Base-by-base conservation (phyloP, 2,888 invertebrate genomes). In the Diabrotica balteata region DNA sequence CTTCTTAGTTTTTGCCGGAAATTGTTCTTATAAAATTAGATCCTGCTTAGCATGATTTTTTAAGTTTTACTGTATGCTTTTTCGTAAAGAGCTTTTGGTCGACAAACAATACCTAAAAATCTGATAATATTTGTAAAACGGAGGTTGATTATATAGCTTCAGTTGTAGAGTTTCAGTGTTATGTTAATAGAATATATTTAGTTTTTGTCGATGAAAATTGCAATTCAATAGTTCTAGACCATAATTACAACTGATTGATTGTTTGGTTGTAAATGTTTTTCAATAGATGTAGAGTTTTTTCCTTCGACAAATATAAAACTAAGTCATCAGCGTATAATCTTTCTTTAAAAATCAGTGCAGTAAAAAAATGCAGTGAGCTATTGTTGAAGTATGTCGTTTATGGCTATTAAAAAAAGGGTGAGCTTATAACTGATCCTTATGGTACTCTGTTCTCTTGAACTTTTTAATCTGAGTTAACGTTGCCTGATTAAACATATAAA, bases 191-290 rank as follows among this genome's bases (percentile, higher is more conserved):
- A 9, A 46, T 46, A 46, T 9, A 46, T 9, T 46, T 46, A 46
- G 46, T 46, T 46, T 46, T 46, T 46, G 46, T 46, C 9, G 46
- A 9, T 8, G 46, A 46, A 9, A 46, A 46, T 46, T 46, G 46
- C 9, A 46, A 46, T 46, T 9, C 46, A 9, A 22, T 52, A 17
- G 52, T 22, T 3, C 22, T 52, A 7, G 52, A 52, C 52, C 52
- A 17, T 52, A 52, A 11, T 17, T 52, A 17, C 17, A 52, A 22
- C 22, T 52, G 17, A 52, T 52, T 52, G 3, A 7, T 52, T 17
- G 52, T 52, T 22, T 52, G 8, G n/a, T 22, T 52, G 52, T 52
- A 7, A 52, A 52, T 52, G 1, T 17, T 22, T 52, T 52, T 52
- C 8, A 22, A 52, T 17, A 8, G 52, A 22, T 52, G 52, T n/a